Conservation (phyloP, 1,140 invertebrate genomes). For the Aphaenogaster floridana region DNA sequence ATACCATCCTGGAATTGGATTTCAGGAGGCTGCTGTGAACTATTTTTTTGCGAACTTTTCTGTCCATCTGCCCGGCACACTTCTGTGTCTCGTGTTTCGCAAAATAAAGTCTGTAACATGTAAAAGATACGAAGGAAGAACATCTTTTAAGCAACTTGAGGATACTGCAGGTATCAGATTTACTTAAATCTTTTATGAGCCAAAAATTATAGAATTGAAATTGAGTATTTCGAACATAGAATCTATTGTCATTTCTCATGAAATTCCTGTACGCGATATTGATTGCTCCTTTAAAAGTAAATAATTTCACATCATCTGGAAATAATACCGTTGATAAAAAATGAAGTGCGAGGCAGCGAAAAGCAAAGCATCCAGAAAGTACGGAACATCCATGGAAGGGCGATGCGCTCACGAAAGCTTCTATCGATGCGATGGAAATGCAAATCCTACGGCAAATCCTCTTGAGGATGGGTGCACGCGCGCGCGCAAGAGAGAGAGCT, state of each 20-base stretch:
- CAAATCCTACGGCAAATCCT: conserved; percentile 71
- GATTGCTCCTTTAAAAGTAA: background rate
- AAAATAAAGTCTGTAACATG: background rate
- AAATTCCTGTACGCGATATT: background rate
- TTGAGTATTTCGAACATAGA: background rate
- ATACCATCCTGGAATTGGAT: conserved; percentile 72
- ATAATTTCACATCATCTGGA: background rate
- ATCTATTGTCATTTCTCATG: background rate
- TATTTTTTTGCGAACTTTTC: conserved; percentile 65
- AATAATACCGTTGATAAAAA: conserved; percentile 24
- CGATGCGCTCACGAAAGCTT: conserved; percentile 50
- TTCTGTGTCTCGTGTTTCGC: conserved; percentile 56
- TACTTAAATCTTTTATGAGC: background rate
- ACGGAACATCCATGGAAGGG: background rate
- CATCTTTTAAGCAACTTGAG: background rate
- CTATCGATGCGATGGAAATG: conserved; percentile 77
- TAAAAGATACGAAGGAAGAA: conserved; percentile 20
- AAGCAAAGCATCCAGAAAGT: conserved; percentile 12
- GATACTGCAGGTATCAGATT: background rate
- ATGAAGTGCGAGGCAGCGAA: background rate
- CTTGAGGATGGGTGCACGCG: conserved; percentile 51
- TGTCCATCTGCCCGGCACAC: conserved; percentile 54
- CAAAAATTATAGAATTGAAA: background rate
- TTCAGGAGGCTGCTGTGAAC: conserved; percentile 68
- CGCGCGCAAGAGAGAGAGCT: conserved; percentile 1